Percentiles rank a stretch among this genome's conserved stretches.
These are phyloP conservation scores for Daubentonia madagascariensis DNA, from an alignment of 2,113 vertebrate species.

Conservation along the genomic window DNA sequence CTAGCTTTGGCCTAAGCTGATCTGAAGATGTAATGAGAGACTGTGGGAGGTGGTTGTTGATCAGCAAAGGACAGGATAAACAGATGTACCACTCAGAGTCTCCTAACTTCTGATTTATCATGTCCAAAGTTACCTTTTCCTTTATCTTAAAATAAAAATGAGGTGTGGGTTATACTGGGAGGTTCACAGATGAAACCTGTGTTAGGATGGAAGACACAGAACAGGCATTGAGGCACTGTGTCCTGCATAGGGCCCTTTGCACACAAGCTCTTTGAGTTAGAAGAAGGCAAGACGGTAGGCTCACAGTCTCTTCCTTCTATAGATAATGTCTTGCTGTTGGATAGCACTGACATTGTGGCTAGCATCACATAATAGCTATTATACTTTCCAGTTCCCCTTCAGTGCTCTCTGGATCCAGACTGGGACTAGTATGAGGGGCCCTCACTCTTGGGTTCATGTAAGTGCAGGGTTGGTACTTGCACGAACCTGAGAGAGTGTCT, in stretches of 20 bases:
- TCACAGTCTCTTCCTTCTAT: not conserved
- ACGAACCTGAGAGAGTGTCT: not conserved
- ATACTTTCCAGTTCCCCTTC: not conserved
- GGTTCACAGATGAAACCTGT: not conserved
- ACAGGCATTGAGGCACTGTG: not conserved
- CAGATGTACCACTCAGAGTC: not conserved
- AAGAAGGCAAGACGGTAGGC: not conserved
- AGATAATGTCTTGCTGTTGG: not conserved
- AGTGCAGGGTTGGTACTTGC: not conserved
- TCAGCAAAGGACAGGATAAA: not conserved
- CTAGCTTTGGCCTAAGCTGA: not conserved
- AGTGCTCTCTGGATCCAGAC: not conserved
- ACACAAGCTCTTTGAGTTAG: not conserved
- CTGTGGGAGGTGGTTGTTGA: not conserved
- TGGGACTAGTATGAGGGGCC: not conserved
- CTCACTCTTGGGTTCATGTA: not conserved
- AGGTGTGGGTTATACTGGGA: not conserved
- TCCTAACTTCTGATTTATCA: conserved; percentile 2
- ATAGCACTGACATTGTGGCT: not conserved
- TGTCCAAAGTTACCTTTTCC: not conserved
- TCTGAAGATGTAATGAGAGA: not conserved
- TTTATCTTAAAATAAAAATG: conserved; percentile 41
- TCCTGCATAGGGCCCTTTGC: not conserved
- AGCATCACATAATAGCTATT: not conserved
- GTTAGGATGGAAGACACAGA: not conserved